Evolutionary conservation across 2,888 invertebrate genomes (phyloP), one percentile per base, ranked within the genome.

Genomic region (Epinotia bilunana): DNA sequence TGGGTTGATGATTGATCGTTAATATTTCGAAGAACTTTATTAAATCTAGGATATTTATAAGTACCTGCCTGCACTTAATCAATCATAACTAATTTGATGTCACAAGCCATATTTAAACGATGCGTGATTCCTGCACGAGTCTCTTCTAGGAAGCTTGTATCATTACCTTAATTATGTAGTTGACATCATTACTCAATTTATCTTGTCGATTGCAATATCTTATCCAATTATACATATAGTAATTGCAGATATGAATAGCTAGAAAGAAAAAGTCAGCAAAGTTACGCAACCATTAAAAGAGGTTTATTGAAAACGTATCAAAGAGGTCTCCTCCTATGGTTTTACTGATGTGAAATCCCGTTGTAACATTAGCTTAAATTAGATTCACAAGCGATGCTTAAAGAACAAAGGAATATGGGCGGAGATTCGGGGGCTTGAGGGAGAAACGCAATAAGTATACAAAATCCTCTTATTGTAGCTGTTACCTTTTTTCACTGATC

Each of bases 321-420:
- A 9, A 16, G 3, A 20, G 43, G 23, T 11, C 43, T 43, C 16
- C n/a, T 18, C n/a, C 28, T 28, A 58, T 23, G 58, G 23, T 16
- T 1, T 72, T 55, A 39, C 49, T 55, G 20, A 46, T 63, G 49
- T 39, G n/a, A 63, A 72, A 46, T 72, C 18, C n/a, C 53, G 16
- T 18, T 43, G 20, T 20, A 72, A 53, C 71, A 71, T 75, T 62
- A 67, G 43, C 33, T 46, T 61, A 72, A 61, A 62, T 57, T 57
- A 65, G 74, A 65, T 74, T 71, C 18, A 61, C 61, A 28, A 69
- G 57, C 57, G 46, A 18, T 57, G 43, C 33, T 63, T 57, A 49
- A 46, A 69, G 69, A 75, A 75, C 71, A 75, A 75, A 67, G 61
- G 67, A 67, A 72, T n/a, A 46, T 71, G 20, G 16, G 33, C 16